Conservation (phyloP, 2,888 invertebrate genomes). For the Folsomia candida region DNA sequence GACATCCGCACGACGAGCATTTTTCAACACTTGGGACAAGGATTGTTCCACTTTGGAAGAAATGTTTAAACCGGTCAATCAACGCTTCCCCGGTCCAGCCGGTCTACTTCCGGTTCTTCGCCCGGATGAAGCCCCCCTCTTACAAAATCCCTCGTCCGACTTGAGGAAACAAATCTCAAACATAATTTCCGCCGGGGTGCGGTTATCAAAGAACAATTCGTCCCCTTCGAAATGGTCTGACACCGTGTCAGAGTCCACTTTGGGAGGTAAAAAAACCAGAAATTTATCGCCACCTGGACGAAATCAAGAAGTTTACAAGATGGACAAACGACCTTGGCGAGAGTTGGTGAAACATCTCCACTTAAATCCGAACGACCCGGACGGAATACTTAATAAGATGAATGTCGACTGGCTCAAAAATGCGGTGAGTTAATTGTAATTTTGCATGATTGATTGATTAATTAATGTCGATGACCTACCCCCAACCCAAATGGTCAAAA, state of each 20-base stretch:
- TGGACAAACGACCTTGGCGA: slow-evolving; percentile 33
- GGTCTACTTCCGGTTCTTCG: slow-evolving; percentile 38
- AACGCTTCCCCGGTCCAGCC: slow-evolving; percentile 45
- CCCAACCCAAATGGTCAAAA: too few relatives aligned
- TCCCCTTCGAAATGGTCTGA: background rate
- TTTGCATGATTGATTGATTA: too few relatives aligned
- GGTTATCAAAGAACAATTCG: background rate
- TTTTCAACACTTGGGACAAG: too few relatives aligned
- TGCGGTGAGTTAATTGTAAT: too few relatives aligned
- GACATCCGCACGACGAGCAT: too few relatives aligned
- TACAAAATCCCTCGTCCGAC: slow-evolving; percentile 20
- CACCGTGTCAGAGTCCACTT: background rate
- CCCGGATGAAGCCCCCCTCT: slow-evolving; percentile 13
- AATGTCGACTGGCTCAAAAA: slow-evolving; percentile 21
- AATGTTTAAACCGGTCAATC: slow-evolving; percentile 12
- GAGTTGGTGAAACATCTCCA: slow-evolving; percentile 18
- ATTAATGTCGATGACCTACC: too few relatives aligned
- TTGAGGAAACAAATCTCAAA: slow-evolving; percentile 23
- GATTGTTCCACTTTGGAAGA: background rate
- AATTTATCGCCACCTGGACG: background rate
- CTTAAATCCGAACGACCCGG: slow-evolving; percentile 14
- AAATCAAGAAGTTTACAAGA: background rate
- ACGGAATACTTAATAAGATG: slow-evolving; percentile 19
- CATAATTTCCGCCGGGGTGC: slow-evolving; percentile 18
- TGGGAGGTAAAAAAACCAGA: background rate